Percentiles rank a stretch among this genome's conserved stretches.
phyloP scores from a whole-genome alignment of 2,888 invertebrate species.

The Anarsia innoxiella region DNA sequence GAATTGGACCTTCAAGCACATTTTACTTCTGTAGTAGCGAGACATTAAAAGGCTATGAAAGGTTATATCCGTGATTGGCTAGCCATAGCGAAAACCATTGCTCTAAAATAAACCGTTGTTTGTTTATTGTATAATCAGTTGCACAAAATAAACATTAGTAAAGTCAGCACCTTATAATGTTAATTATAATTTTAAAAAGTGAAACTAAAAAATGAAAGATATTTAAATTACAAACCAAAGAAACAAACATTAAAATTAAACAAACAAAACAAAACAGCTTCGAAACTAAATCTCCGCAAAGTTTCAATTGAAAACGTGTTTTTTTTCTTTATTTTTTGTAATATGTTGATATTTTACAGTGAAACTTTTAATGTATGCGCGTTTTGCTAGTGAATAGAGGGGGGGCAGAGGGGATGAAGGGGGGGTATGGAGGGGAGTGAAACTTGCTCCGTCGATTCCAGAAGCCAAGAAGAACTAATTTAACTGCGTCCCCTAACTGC shows the following conservation, averaged over 20 bases:
- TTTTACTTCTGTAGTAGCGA: too few relatives aligned
- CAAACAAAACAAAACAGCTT: conserved; percentile 1
- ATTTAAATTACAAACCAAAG: not conserved
- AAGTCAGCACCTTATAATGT: too few relatives aligned
- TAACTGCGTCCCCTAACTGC: conserved; percentile 65
- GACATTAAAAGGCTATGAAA: too few relatives aligned
- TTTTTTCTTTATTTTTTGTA: conserved; percentile 22
- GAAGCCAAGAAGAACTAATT: conserved; percentile 71
- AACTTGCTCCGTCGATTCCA: conserved; percentile 66
- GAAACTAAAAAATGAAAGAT: too few relatives aligned
- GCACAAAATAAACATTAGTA: not conserved
- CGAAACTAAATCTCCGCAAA: not conserved
- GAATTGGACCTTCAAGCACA: too few relatives aligned
- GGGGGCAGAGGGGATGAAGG: conserved; percentile 19
- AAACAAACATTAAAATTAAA: too few relatives aligned
- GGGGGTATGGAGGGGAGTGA: conserved; percentile 24
- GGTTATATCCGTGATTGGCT: too few relatives aligned
- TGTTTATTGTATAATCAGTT: not conserved
- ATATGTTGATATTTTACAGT: conserved; percentile 55
- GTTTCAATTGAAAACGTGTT: conserved; percentile 2
- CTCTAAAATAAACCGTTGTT: too few relatives aligned
- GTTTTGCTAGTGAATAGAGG: conserved; percentile 46
- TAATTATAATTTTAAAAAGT: too few relatives aligned
- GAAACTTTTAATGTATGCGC: conserved; percentile 70
- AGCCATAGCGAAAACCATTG: too few relatives aligned